These are phyloP conservation scores for Hydropsyche tenuis DNA, from an alignment of 1,140 invertebrate genomes.

Conservation along the genomic window DNA sequence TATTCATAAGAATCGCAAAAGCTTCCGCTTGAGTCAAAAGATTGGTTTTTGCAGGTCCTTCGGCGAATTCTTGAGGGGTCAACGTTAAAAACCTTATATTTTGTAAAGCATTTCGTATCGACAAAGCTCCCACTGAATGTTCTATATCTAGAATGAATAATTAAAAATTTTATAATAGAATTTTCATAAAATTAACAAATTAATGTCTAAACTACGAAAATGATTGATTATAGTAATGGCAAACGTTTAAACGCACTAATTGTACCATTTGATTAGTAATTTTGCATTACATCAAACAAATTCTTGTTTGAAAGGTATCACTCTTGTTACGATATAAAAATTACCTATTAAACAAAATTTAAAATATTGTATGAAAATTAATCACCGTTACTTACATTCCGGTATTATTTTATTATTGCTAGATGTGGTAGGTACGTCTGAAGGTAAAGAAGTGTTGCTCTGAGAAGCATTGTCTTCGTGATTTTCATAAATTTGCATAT, in stretches of 20 bases:
- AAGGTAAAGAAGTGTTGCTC: background rate
- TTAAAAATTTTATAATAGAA: background rate
- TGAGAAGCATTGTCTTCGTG: background rate
- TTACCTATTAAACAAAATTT: no score
- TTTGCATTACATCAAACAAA: no score
- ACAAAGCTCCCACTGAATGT: background rate
- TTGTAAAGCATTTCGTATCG: conserved; percentile 66
- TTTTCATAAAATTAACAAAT: background rate
- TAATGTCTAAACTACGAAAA: background rate
- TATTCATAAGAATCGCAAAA: conserved; percentile 83
- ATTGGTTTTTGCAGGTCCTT: conserved; percentile 74
- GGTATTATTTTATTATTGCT: no score
- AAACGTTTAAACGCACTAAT: conserved; percentile 7
- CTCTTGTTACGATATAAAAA: no score
- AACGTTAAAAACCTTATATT: conserved; percentile 80
- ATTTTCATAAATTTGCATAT: no score
- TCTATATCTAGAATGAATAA: conserved; percentile 5
- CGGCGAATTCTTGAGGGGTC: conserved; percentile 79
- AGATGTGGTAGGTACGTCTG: background rate
- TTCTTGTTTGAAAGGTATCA: no score
- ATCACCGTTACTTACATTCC: no score
- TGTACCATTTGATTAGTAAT: no score
- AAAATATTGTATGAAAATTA: no score
- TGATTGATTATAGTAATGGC: background rate
- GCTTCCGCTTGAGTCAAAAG: conserved; percentile 77